These are phyloP conservation scores for Sebastes oblongus DNA, from an alignment of 2,797 vertebrate genomes.

Conservation along the genomic window DNA sequence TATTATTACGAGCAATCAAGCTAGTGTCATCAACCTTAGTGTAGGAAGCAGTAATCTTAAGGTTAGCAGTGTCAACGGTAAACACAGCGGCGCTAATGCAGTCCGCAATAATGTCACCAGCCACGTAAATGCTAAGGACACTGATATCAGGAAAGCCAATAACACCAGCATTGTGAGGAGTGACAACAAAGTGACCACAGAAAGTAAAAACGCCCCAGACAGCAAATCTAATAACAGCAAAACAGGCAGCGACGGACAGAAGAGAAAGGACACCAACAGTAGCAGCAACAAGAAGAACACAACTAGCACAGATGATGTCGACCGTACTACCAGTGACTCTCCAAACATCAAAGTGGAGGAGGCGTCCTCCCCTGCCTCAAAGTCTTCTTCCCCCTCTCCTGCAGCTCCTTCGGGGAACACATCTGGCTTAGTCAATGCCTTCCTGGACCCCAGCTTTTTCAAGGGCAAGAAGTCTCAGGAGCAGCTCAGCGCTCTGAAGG, in stretches of 20 bases:
- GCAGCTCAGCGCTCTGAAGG: conserved; percentile 92
- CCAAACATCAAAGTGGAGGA: conserved; percentile 52
- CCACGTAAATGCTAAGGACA: conserved; percentile 36
- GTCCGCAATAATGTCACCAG: conserved; percentile 34
- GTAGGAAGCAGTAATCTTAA: conserved; percentile 64
- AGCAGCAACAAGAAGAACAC: conserved; percentile 35
- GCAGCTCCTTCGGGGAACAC: conserved; percentile 56
- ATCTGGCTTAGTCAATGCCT: conserved; percentile 78
- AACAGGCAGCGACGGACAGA: conserved; percentile 21
- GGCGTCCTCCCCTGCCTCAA: conserved; percentile 75
- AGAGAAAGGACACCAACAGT: conserved; percentile 39
- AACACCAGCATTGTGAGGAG: conserved; percentile 29
- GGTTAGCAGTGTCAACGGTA: conserved; percentile 64
- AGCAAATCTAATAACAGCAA: conserved; percentile 30
- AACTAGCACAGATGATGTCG: conserved; percentile 43
- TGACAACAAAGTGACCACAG: conserved; percentile 36
- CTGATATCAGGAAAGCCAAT: conserved; percentile 33
- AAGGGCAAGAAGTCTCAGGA: conserved; percentile 96
- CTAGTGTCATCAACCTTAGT: conserved; percentile 75
- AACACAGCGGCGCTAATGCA: conserved; percentile 34
- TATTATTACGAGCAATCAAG: conserved; percentile 47
- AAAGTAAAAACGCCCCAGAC: conserved; percentile 51
- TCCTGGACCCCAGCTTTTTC: conserved; percentile 88
- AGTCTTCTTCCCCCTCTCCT: conserved; percentile 74
- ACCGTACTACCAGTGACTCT: conserved; percentile 34